Percentiles rank a stretch among this genome's conserved stretches.
Conservation (phyloP, 1,140 invertebrate genomes). For the Philotrypesis tridentata region DNA sequence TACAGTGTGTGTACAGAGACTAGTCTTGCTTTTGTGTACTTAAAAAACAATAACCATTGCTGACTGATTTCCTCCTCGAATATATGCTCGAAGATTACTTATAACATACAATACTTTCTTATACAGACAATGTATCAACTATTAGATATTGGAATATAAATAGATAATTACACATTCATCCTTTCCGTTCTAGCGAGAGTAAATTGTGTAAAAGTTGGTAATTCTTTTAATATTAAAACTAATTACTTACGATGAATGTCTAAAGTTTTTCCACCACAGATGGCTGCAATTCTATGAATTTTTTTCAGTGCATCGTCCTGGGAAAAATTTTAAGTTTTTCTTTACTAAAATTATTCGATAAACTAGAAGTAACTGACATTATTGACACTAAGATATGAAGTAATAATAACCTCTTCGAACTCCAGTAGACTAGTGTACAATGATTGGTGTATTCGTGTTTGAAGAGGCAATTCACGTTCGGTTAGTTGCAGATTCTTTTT, state of each 20-base stretch:
- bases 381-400: neutral
- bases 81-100: too few relatives aligned
- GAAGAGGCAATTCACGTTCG: slow-evolving; percentile 26
- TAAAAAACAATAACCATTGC: too few relatives aligned
- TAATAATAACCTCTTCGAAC: slow-evolving; percentile 42
- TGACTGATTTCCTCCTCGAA: too few relatives aligned
- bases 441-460: slow-evolving; percentile 41
- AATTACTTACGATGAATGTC: slow-evolving; percentile 53
- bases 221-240: neutral
- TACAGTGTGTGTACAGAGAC: too few relatives aligned
- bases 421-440: slow-evolving; percentile 44
- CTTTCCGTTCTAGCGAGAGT: too few relatives aligned
- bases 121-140: too few relatives aligned
- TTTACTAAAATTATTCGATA: too few relatives aligned
- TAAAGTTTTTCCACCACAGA: slow-evolving; percentile 50
- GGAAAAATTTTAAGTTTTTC: slow-evolving; percentile 4
- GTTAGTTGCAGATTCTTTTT: neutral
- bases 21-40: too few relatives aligned
- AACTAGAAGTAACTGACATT: neutral
- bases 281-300: slow-evolving; percentile 31
- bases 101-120: too few relatives aligned
- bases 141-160: too few relatives aligned
- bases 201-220: neutral
- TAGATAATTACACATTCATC: too few relatives aligned
- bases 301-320: slow-evolving; percentile 48